These are phyloP conservation scores for Sthenelais limicola DNA, from an alignment of 2,888 invertebrate genomes.

Conservation along the genomic window DNA sequence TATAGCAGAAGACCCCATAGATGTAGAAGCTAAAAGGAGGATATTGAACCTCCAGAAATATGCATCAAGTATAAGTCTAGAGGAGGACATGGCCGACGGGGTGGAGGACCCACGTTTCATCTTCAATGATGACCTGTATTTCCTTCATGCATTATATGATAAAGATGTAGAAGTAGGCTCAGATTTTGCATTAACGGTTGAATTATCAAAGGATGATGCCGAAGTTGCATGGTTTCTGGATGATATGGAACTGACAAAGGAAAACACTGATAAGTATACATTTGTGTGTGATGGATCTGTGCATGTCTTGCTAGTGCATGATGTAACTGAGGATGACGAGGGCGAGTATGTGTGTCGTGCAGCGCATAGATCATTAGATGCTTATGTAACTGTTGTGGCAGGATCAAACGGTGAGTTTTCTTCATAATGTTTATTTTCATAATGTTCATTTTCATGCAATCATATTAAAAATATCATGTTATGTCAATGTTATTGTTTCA, in stretches of 20 bases:
- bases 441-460: too few relatives aligned
- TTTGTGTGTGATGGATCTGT: slow-evolving; percentile 25
- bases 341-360: slow-evolving; percentile 29
- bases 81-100: too few relatives aligned
- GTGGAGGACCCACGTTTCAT: too few relatives aligned
- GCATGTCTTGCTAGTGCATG: slow-evolving; percentile 35
- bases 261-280: slow-evolving; percentile 28
- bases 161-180: slow-evolving; percentile 7
- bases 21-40: too few relatives aligned
- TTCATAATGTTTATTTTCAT: too few relatives aligned
- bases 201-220: slow-evolving; percentile 79
- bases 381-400: slow-evolving; percentile 5
- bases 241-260: slow-evolving; percentile 1
- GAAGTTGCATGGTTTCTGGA: slow-evolving; percentile 91
- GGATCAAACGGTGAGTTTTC: too few relatives aligned
- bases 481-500: too few relatives aligned
- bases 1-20: too few relatives aligned
- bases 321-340: slow-evolving; percentile 17
- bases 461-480: too few relatives aligned
- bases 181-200: slow-evolving; percentile 66
- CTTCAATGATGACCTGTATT: too few relatives aligned
- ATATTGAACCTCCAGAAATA: too few relatives aligned
- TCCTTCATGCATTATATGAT: slow-evolving; percentile 10
- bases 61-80: too few relatives aligned
- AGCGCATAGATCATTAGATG: slow-evolving; percentile 2